These are phyloP conservation scores for Pachyseris speciosa DNA, from an alignment of 64 coral and sea anemone species.

Conservation along the genomic window DNA sequence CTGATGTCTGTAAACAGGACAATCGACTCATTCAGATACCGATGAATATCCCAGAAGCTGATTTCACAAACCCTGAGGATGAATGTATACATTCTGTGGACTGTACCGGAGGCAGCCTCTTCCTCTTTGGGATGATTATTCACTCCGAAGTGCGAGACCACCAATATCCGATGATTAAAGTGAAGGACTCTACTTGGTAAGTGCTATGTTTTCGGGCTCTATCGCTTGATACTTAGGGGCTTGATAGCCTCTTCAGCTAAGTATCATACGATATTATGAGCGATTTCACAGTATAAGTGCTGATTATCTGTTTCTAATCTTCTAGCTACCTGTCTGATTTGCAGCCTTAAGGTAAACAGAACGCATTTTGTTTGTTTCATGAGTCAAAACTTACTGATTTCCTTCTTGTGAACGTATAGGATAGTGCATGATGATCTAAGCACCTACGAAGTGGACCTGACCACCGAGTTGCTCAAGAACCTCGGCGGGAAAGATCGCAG, in stretches of 20 bases:
- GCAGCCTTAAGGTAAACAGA: background rate
- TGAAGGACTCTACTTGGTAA: background rate
- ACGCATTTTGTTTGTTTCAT: background rate
- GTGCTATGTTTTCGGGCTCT: too few relatives aligned
- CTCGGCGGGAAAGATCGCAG: conserved; percentile 30
- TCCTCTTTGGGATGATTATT: conserved; percentile 31
- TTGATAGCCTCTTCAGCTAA: too few relatives aligned
- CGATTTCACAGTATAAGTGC: too few relatives aligned
- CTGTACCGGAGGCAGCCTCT: background rate
- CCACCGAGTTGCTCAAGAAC: background rate
- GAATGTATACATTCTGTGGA: conserved; percentile 25
- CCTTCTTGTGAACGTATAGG: background rate
- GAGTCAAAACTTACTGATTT: background rate
- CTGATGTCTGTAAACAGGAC: conserved; percentile 1
- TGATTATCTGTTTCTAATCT: too few relatives aligned
- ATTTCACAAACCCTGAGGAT: conserved; percentile 4
- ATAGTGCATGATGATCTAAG: conserved; percentile 42
- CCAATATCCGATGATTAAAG: background rate
- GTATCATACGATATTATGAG: too few relatives aligned
- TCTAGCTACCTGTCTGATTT: background rate
- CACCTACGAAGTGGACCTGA: conserved; percentile 8
- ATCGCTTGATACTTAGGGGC: too few relatives aligned
- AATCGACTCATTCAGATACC: conserved; percentile 20
- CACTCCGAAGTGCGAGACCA: conserved; percentile 18
- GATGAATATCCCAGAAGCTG: background rate